Conservation (phyloP, 1,140 invertebrate genomes). For the Drosophila saltans region DNA sequence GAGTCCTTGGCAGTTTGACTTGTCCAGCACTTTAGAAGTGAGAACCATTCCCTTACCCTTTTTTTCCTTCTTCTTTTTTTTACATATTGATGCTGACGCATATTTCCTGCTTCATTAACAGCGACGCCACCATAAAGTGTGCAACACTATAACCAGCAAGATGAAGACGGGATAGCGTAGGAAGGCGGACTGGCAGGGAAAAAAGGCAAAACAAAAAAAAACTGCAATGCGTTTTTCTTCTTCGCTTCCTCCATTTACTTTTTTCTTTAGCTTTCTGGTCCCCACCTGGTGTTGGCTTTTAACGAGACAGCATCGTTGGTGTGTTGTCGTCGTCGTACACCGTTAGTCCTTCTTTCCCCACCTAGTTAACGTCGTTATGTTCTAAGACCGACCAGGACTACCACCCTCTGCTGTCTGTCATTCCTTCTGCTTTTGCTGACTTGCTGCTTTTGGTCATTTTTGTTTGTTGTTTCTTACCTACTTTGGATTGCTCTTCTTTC, state of each 20-base stretch:
- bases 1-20: slow-evolving; percentile 32
- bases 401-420: slow-evolving; percentile 9
- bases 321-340: slow-evolving; percentile 24
- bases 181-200: not conserved
- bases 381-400: slow-evolving; percentile 15
- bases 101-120: slow-evolving; percentile 77
- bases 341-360: not conserved
- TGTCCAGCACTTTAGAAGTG: slow-evolving; percentile 43
- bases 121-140: slow-evolving; percentile 65
- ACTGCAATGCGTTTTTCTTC: slow-evolving; percentile 56
- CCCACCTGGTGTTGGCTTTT: slow-evolving; percentile 62
- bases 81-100: slow-evolving; percentile 73
- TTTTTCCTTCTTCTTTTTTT: not conserved
- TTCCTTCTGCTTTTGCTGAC: slow-evolving; percentile 20
- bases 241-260: slow-evolving; percentile 4
- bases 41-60: slow-evolving; percentile 8
- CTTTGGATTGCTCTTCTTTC: not conserved
- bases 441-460: slow-evolving; percentile 37
- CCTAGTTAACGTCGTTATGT: slow-evolving; percentile 45
- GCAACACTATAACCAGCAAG: slow-evolving; percentile 46
- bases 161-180: slow-evolving; percentile 2
- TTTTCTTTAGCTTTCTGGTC: slow-evolving; percentile 14
- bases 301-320: slow-evolving; percentile 50
- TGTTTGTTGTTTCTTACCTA: slow-evolving; percentile 29
- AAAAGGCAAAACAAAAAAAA: slow-evolving; percentile 21